Conservation (phyloP, 1,140 invertebrate genomes). For the Ceratosolen fusciceps region DNA sequence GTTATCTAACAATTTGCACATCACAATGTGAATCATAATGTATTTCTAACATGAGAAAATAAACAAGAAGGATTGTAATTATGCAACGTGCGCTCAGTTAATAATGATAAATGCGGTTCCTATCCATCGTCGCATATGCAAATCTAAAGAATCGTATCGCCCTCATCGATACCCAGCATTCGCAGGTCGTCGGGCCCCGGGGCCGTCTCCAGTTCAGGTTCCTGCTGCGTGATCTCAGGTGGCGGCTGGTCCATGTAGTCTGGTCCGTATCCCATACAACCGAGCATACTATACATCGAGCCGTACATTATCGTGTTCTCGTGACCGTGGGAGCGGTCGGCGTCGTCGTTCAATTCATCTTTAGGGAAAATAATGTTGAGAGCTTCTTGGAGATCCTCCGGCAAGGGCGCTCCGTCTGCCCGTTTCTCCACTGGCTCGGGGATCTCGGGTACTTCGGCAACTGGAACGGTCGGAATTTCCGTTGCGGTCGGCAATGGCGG, state of each 20-base stretch:
- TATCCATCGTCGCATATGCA: neutral
- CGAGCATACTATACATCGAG: conserved; percentile 69
- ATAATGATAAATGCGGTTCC: conserved; percentile 1
- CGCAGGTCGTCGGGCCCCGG: conserved; percentile 68
- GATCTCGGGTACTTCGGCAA: conserved; percentile 33
- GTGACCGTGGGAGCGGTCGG: conserved; percentile 57
- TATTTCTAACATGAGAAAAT: neutral
- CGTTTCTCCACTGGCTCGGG: conserved; percentile 62
- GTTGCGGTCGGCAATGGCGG: conserved; percentile 56
- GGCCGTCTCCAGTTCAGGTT: conserved; percentile 64
- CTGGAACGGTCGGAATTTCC: conserved; percentile 35
- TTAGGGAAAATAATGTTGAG: conserved; percentile 80
- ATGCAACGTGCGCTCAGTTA: conserved; percentile 23
- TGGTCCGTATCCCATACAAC: conserved; percentile 66
- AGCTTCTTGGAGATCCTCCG: conserved; percentile 79
- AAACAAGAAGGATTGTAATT: neutral
- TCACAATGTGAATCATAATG: neutral
- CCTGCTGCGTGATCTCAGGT: conserved; percentile 67
- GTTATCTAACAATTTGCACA: neutral
- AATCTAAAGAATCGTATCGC: conserved; percentile 68
- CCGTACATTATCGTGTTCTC: conserved; percentile 65
- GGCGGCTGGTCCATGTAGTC: conserved; percentile 71
- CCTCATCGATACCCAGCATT: conserved; percentile 71
- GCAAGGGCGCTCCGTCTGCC: conserved; percentile 65
- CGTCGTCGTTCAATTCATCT: conserved; percentile 56